phyloP scores from a whole-genome alignment of 2,797 vertebrate species.

The Xyrichtys novacula region DNA sequence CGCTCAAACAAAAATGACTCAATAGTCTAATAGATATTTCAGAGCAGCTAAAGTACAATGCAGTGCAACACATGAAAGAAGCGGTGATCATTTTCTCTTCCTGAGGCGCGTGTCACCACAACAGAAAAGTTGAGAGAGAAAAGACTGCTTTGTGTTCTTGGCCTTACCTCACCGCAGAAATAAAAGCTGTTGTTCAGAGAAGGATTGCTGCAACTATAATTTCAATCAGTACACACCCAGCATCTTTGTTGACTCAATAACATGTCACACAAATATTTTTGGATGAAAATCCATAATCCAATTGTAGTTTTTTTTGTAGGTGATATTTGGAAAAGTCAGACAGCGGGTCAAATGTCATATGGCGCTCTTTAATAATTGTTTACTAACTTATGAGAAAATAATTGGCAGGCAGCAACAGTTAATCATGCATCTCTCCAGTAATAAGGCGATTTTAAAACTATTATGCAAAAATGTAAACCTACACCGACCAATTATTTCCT shows the following conservation, averaged over 20 bases:
- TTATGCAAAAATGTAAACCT: constrained; percentile 1
- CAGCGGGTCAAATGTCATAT: constrained; percentile 5
- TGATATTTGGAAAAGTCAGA: constrained; percentile 14
- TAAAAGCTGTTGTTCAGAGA: constrained; percentile 13
- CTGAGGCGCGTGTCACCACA: constrained; percentile 19
- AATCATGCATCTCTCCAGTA: background rate
- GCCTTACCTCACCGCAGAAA: constrained; percentile 20
- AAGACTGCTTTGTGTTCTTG: constrained; percentile 5
- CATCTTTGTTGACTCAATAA: background rate
- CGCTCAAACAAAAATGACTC: background rate
- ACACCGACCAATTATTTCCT: background rate
- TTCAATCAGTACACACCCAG: background rate
- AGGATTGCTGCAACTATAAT: constrained; percentile 6
- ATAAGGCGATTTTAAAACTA: background rate
- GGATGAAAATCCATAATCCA: background rate
- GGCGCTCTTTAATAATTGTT: constrained; percentile 4
- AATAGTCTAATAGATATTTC: background rate
- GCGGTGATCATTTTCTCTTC: constrained; percentile 26
- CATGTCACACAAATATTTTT: background rate
- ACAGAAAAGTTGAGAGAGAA: constrained; percentile 15
- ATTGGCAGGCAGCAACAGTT: constrained; percentile 1
- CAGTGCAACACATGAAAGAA: background rate
- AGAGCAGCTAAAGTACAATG: background rate
- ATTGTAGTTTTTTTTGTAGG: background rate
- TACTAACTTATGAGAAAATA: constrained; percentile 1